A percentile compares a stretch with the other conserved stretches of the same genome.
phyloP scores from a whole-genome alignment of 2,888 invertebrate species.

The Celastrina argiolus region DNA sequence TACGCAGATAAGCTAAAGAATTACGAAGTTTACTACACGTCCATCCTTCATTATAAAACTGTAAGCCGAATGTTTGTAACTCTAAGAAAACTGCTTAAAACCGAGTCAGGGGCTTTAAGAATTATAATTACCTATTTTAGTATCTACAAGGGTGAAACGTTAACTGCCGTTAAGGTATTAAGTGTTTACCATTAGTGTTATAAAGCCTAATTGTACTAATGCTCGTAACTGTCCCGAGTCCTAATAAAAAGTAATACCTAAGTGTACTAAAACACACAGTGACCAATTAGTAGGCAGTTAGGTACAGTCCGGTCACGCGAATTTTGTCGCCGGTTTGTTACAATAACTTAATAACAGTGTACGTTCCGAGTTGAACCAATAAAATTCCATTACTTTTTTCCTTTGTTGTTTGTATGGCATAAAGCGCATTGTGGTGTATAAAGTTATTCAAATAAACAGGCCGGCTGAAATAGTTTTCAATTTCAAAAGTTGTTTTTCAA shows the following conservation, averaged over 20 bases:
- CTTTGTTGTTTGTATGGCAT: slow-evolving; percentile 23
- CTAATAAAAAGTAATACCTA: not conserved
- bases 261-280: not conserved
- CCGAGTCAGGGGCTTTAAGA: too few relatives aligned
- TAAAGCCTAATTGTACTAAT: slow-evolving; percentile 3
- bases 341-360: slow-evolving; percentile 14
- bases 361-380: slow-evolving; percentile 9
- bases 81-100: too few relatives aligned
- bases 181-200: not conserved
- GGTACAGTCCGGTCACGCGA: slow-evolving; percentile 6
- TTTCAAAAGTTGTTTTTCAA: slow-evolving; percentile 24
- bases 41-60: too few relatives aligned
- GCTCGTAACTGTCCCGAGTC: not conserved
- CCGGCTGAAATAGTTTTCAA: slow-evolving; percentile 25
- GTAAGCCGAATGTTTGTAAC: too few relatives aligned
- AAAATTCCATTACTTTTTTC: slow-evolving; percentile 17
- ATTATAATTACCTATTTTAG: not conserved
- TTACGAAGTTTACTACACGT: too few relatives aligned
- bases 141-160: not conserved
- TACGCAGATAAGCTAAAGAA: too few relatives aligned
- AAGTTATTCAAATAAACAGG: slow-evolving; percentile 25
- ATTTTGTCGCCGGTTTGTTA: slow-evolving; percentile 7
- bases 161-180: not conserved
- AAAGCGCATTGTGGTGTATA: slow-evolving; percentile 25
- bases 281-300: not conserved